Evolutionary conservation across 2,797 vertebrate genomes (phyloP), one percentile per base, ranked within the genome.

Genomic region (Rhynchotus rufescens): DNA sequence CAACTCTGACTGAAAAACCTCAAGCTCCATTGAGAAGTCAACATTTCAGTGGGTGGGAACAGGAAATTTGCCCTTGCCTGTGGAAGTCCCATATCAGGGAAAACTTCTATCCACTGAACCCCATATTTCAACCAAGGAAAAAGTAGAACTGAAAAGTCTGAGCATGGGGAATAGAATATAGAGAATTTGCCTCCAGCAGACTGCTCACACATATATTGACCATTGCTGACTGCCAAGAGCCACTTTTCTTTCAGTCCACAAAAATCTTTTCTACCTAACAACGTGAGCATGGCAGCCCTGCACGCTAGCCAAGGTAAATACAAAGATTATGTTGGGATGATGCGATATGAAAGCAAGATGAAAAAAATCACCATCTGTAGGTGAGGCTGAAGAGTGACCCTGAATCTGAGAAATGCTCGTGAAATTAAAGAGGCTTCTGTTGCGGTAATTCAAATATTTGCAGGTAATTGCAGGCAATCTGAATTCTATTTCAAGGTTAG

Each of bases 401-500:
- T 83, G 66, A 78, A 79, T 28, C 80, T 2, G 1, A 65, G 72
- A 74, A 73, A 72, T 19, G 30, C 11, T 79, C 67, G 12, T 86
- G 23, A 83, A 57, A 20, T 7, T 15, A 57, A 47, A 92, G 86
- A 80, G 34, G 9, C 4, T 75, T 65, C 40, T 56, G 2, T 32
- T 85, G 25, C 57, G 40, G 36, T 59, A 67, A 76, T 84, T 83
- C 30, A 85, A 49, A 42, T 7, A 52, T 73, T 80, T 66, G 32
- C 69, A 81, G 64, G 66, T 73, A 84, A 80, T 83, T 78, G 21
- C 67, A 94, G 85, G 47, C 57, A 91, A 81, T 77, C 34, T 84
- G 34, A 87, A 74, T 80, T 93, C 59, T 16, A 32, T 79, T 51
- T 74, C 84, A 88, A 93, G 77, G 91, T 82, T 69, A 71, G 23